Conservation (phyloP, 2,113 vertebrate species). For the Equus quagga region DNA sequence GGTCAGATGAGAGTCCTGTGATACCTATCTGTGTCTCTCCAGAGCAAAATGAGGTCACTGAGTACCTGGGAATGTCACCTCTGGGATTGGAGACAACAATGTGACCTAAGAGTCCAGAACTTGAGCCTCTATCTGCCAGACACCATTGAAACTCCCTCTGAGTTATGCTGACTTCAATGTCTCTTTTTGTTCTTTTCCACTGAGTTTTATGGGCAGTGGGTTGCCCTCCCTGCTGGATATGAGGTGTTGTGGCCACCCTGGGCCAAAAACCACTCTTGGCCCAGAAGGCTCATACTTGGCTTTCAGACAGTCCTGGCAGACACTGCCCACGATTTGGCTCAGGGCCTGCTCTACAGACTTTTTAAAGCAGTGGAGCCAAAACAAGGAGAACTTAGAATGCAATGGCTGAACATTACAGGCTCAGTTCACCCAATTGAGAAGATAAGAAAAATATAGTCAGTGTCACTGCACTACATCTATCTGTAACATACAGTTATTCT, state of each 20-base stretch:
- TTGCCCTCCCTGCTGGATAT: conserved; percentile 64
- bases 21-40: conserved; percentile 68
- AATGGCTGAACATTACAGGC: background rate
- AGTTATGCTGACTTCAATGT: conserved; percentile 66
- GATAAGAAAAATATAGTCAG: background rate
- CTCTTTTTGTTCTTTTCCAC: conserved; percentile 71
- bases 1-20: conserved; percentile 65
- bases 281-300: conserved; percentile 62
- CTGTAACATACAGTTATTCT: background rate
- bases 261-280: conserved; percentile 71
- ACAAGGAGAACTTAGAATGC: conserved; percentile 45
- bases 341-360: conserved; percentile 23
- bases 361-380: conserved; percentile 35
- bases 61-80: conserved; percentile 63
- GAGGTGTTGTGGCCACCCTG: conserved; percentile 67
- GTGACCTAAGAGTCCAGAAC: conserved; percentile 60
- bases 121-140: conserved; percentile 69
- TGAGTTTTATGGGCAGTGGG: conserved; percentile 47
- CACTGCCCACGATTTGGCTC: conserved; percentile 66
- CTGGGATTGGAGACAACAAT: conserved; percentile 45
- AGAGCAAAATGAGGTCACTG: conserved; percentile 71
- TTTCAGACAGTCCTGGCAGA: conserved; percentile 73
- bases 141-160: conserved; percentile 48
- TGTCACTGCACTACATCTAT: background rate
- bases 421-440: background rate